A percentile compares a stretch with the other conserved stretches of the same genome.
These are phyloP conservation scores for Agrotis ipsilon DNA, from an alignment of 2,888 invertebrate genomes.

Conservation along the genomic window DNA sequence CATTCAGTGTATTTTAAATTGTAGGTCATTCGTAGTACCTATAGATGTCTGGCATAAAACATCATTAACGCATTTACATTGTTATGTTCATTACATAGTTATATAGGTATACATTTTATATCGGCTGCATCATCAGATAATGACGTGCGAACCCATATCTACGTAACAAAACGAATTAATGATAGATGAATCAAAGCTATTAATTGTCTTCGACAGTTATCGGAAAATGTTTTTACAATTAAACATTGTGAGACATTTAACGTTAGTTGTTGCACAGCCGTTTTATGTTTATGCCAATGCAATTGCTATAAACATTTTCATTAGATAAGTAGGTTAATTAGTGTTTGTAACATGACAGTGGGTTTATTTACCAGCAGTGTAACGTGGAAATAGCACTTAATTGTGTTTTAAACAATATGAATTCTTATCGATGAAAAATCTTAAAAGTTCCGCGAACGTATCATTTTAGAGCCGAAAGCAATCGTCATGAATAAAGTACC, in stretches of 20 bases:
- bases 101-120: background rate
- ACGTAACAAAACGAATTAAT: conserved; percentile 26
- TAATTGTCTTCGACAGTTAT: conserved; percentile 12
- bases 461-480: conserved; percentile 20
- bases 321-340: conserved; percentile 14
- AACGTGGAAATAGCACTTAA: background rate
- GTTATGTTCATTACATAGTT: conserved; percentile 4
- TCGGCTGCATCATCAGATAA: conserved; percentile 3
- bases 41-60: background rate
- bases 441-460: background rate
- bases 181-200: conserved; percentile 14
- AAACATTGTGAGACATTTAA: conserved; percentile 10
- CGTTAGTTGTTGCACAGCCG: background rate
- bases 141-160: conserved; percentile 16
- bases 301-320: conserved; percentile 31
- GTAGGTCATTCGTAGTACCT: conserved; percentile 17
- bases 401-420: conserved; percentile 1
- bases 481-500: conserved; percentile 30
- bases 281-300: conserved; percentile 3
- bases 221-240: conserved; percentile 9
- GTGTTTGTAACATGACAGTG: background rate
- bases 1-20: conserved; percentile 13
- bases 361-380: no score
- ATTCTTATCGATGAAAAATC: conserved; percentile 5
- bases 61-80: conserved; percentile 21